phyloP scores from a whole-genome alignment of 2,797 vertebrate genomes.

The Tauraco hartlaubi region DNA sequence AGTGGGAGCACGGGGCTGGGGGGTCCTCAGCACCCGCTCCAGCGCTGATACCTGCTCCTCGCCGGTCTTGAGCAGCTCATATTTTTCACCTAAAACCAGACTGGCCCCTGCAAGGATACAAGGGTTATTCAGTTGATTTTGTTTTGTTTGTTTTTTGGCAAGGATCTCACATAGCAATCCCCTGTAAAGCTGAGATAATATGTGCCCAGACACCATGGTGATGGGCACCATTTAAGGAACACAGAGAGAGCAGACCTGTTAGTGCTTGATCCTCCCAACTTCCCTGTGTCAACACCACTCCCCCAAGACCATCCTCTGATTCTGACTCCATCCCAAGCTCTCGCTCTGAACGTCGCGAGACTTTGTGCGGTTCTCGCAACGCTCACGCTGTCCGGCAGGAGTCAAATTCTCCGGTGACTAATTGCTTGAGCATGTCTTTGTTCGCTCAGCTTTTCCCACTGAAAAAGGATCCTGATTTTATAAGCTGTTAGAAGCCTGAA shows the following conservation, averaged over 20 bases:
- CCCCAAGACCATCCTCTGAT: neutral
- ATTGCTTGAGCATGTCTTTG: slow-evolving; percentile 19
- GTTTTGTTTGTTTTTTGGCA: neutral
- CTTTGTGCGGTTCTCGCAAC: rapidly evolving
- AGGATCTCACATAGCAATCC: neutral
- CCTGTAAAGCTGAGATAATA: neutral
- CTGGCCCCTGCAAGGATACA: neutral
- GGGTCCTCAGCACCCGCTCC: neutral
- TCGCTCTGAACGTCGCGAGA: neutral
- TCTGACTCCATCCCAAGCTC: neutral
- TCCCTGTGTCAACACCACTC: neutral
- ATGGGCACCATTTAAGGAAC: neutral
- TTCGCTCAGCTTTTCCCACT: slow-evolving; percentile 14
- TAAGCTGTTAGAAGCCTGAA: slow-evolving; percentile 34
- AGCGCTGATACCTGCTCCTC: rapidly evolving
- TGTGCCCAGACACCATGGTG: neutral
- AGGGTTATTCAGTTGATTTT: neutral
- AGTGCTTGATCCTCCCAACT: neutral
- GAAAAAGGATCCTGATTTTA: slow-evolving; percentile 10
- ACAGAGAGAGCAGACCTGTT: neutral
- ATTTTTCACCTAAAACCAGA: neutral
- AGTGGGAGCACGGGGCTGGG: neutral
- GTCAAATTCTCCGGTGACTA: slow-evolving; percentile 5
- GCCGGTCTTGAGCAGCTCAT: neutral
- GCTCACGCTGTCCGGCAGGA: neutral